These are phyloP conservation scores for Anas capensis DNA, from an alignment of 2,797 vertebrate species.

Conservation along the genomic window DNA sequence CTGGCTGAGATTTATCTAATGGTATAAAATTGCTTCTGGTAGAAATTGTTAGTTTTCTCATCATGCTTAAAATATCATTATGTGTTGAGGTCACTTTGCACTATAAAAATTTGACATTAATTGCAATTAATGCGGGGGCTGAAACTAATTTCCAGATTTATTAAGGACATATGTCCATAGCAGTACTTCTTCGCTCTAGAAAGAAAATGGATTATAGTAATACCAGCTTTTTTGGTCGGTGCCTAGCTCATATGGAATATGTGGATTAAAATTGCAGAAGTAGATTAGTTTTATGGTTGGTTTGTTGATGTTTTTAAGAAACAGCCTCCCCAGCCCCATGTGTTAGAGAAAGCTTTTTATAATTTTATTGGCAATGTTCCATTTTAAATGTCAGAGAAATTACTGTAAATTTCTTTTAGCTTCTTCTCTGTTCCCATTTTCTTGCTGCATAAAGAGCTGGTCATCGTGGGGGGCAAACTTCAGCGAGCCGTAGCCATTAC, in stretches of 20 bases:
- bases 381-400: background rate
- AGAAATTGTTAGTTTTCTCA: conserved; percentile 32
- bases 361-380: background rate
- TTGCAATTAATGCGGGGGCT: conserved; percentile 18
- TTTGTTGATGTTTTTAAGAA: background rate
- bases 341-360: background rate
- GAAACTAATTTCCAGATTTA: conserved; percentile 34
- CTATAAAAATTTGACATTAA: conserved; percentile 32
- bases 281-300: background rate
- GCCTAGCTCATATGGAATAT: background rate
- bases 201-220: conserved; percentile 2
- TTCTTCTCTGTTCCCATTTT: background rate
- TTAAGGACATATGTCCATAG: conserved; percentile 1
- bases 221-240: background rate
- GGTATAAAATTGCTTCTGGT: conserved; percentile 17
- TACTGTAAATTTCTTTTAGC: background rate
- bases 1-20: background rate
- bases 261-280: background rate
- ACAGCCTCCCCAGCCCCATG: accelerated
- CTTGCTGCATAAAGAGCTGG: background rate
- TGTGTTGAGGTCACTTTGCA: conserved; percentile 20
- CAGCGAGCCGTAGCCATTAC: background rate
- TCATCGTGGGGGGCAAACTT: background rate
- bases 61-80: conserved; percentile 23
- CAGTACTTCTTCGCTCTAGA: background rate